A percentile compares a stretch with the other conserved stretches of the same genome.
Evolutionary conservation across 2,797 vertebrate species (phyloP).

Genomic region (Cirrhinus mrigala): DNA sequence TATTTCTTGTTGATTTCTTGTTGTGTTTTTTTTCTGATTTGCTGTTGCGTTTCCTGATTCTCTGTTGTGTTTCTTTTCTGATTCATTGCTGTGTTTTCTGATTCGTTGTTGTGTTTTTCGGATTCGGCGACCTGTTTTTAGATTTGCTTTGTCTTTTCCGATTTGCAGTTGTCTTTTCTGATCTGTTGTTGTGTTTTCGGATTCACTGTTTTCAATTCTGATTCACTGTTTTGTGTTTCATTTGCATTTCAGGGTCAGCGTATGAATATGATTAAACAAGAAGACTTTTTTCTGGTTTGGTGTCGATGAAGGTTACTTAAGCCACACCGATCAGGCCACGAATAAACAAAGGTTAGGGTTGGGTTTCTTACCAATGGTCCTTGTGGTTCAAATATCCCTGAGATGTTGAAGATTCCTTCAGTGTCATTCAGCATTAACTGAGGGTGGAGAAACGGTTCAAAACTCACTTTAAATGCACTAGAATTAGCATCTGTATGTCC

Average conservation of each 20-base stretch:
- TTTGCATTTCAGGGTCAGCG: background rate
- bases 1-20: background rate
- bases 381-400: conserved; percentile 80
- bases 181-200: background rate
- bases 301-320: background rate
- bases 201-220: background rate
- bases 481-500: background rate
- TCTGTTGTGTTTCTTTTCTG: background rate
- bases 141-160: background rate
- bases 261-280: background rate
- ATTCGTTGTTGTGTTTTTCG: background rate
- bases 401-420: conserved; percentile 83
- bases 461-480: background rate
- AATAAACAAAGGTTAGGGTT: background rate
- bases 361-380: conserved; percentile 82
- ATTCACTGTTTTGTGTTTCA: background rate
- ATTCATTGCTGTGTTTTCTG: accelerated
- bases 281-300: background rate
- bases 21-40: too few species aligned
- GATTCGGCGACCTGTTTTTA: background rate
- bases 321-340: background rate
- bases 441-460: conserved; percentile 29
- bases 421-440: conserved; percentile 89
- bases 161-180: background rate
- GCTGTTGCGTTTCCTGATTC: too few species aligned